Percentiles rank a stretch among this genome's conserved stretches.
Evolutionary conservation across 2,797 vertebrate genomes (phyloP).

Genomic region (Tinamus major): DNA sequence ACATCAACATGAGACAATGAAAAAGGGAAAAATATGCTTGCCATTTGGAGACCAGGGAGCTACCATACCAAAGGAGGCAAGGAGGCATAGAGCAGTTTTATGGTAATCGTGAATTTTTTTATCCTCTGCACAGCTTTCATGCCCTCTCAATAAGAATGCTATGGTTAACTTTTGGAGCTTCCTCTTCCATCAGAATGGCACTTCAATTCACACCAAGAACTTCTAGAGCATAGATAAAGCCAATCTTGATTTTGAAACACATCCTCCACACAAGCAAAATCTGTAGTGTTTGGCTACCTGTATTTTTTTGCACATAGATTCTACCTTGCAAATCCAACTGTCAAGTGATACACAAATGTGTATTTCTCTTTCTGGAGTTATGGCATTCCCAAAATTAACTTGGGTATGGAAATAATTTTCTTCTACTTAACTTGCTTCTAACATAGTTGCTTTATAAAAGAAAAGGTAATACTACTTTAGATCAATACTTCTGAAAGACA

Average conservation of each 20-base stretch:
- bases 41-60: neutral
- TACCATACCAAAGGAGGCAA: neutral
- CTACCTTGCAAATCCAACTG: neutral
- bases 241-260: neutral
- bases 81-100: neutral
- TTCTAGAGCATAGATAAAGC: neutral
- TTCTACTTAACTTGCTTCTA: neutral
- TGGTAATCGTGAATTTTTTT: neutral
- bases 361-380: neutral
- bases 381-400: neutral
- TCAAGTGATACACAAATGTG: neutral
- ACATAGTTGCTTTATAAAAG: neutral
- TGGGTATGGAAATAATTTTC: neutral
- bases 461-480: neutral
- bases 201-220: neutral
- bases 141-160: neutral
- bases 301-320: neutral
- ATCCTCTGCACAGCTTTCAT: neutral
- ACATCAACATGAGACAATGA: neutral
- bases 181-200: neutral
- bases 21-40: neutral
- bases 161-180: neutral
- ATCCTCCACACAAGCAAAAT: neutral
- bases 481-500: neutral
- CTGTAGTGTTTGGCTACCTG: neutral